These are phyloP conservation scores for Platygyra sinensis DNA, from an alignment of 64 coral and sea anemone species.

Conservation along the genomic window DNA sequence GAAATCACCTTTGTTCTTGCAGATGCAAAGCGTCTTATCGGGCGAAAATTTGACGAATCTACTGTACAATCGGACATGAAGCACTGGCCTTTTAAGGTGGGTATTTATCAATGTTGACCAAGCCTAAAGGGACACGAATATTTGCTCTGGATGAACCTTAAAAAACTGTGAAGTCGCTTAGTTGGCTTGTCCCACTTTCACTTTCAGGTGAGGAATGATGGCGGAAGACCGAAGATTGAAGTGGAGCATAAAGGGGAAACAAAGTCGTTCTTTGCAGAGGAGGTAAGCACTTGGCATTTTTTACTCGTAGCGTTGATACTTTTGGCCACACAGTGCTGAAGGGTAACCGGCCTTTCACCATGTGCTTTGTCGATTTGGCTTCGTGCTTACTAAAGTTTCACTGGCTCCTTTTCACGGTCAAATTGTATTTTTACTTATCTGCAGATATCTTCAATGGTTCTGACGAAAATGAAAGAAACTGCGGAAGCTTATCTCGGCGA, in stretches of 20 bases:
- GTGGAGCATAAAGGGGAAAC: conserved; percentile 67
- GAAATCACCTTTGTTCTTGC: conserved; percentile 39
- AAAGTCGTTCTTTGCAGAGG: conserved; percentile 80
- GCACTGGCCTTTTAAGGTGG: conserved; percentile 83
- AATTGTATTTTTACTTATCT: background rate
- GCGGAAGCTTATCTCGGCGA: conserved; percentile 46
- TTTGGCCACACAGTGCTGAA: background rate
- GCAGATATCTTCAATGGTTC: conserved; percentile 56
- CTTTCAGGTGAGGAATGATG: conserved; percentile 51
- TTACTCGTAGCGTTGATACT: background rate
- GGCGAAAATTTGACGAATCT: conserved; percentile 62
- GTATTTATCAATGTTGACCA: background rate
- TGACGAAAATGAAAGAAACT: conserved; percentile 63
- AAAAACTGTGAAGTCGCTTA: too few relatives aligned
- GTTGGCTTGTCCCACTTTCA: background rate
- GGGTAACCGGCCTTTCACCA: background rate
- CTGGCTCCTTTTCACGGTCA: background rate
- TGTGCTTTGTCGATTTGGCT: background rate
- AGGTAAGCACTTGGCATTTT: conserved; percentile 36
- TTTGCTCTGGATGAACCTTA: background rate
- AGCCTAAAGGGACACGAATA: background rate
- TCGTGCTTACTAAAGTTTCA: background rate
- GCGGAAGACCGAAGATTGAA: conserved; percentile 67
- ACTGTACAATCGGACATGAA: conserved; percentile 64
- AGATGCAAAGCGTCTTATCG: conserved; percentile 87